Percentiles rank a stretch among this genome's conserved stretches.
These are phyloP conservation scores for Athene noctua DNA, from an alignment of 2,113 vertebrate genomes.

Conservation along the genomic window DNA sequence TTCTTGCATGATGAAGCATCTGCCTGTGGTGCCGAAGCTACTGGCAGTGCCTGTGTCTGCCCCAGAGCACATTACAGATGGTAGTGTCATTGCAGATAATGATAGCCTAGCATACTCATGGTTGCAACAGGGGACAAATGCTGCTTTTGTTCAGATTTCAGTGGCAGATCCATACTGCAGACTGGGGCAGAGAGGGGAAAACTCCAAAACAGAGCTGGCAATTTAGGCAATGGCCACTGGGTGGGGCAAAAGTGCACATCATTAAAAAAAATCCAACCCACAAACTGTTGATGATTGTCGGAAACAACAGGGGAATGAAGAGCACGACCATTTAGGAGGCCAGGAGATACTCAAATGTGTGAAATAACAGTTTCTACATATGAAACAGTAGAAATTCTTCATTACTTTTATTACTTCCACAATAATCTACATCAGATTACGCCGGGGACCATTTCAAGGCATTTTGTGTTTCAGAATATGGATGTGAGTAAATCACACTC, in stretches of 20 bases:
- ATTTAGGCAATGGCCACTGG: slow-evolving; percentile 53
- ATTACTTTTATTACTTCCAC: neutral
- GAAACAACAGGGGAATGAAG: neutral
- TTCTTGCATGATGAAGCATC: slow-evolving; percentile 41
- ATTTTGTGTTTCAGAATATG: neutral
- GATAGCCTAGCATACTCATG: neutral
- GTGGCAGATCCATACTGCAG: neutral
- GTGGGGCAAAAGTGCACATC: slow-evolving; percentile 63
- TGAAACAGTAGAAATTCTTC: neutral
- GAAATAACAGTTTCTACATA: neutral
- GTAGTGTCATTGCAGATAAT: slow-evolving; percentile 40
- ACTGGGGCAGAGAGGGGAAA: neutral
- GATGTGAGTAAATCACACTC: neutral
- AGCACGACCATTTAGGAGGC: neutral
- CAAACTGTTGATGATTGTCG: fast-evolving
- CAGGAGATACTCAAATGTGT: neutral
- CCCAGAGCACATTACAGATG: slow-evolving; percentile 58
- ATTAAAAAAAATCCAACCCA: neutral
- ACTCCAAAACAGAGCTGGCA: neutral
- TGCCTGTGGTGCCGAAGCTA: slow-evolving; percentile 3
- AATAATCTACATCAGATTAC: neutral
- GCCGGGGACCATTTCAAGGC: neutral
- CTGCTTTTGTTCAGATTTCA: slow-evolving; percentile 39
- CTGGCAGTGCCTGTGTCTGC: slow-evolving; percentile 42
- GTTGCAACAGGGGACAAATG: slow-evolving; percentile 31